Evolutionary conservation across 1,140 invertebrate genomes (phyloP).

Genomic region (Portunus trituberculatus): DNA sequence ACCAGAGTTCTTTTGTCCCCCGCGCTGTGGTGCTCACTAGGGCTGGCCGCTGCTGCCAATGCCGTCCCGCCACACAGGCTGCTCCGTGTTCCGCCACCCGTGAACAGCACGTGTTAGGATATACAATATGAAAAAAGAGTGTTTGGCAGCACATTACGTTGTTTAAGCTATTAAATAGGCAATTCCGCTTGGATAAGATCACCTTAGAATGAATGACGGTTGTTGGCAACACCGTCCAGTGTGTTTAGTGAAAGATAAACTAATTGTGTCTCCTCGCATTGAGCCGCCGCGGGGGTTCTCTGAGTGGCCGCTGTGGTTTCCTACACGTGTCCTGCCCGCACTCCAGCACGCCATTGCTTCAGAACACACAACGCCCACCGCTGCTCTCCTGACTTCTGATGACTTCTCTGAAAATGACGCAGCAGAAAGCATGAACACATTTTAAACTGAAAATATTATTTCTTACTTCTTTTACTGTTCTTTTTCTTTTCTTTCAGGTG

Average conservation of each 20-base stretch:
- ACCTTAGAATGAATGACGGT: neutral
- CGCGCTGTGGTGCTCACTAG: neutral
- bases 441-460: neutral
- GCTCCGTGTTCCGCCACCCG: neutral
- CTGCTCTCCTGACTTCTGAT: neutral
- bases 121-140: neutral
- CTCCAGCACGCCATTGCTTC: neutral
- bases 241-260: constrained; percentile 44
- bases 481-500: neutral
- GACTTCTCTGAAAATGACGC: neutral
- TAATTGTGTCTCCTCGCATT: constrained; percentile 49
- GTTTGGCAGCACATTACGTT: too few species aligned
- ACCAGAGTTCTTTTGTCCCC: constrained; percentile 22
- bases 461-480: neutral
- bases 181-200: neutral
- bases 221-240: constrained; percentile 31
- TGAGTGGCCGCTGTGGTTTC: constrained; percentile 9
- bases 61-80: neutral
- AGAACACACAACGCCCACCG: neutral
- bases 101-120: neutral
- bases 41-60: neutral
- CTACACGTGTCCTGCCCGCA: constrained; percentile 21
- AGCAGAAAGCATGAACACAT: neutral
- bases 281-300: neutral
- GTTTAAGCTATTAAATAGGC: too few species aligned